Evolutionary conservation across 92 coral and sea anemone genomes (phyloP), one percentile per base, ranked within the genome.

Genomic region (Zoanthus sansibaricus): DNA sequence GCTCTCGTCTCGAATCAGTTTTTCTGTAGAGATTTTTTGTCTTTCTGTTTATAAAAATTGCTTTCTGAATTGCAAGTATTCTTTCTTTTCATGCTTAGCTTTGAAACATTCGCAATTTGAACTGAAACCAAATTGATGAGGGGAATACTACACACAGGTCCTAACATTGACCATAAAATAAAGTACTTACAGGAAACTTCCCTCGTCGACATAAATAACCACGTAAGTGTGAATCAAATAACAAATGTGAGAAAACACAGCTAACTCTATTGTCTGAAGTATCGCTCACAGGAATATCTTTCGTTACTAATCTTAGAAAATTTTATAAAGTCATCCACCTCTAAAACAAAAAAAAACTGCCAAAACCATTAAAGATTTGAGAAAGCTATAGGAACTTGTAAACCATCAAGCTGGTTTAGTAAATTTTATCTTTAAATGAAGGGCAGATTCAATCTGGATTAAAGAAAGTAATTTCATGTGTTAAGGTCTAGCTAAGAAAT

Each of bases 21-120:
- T 46, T 59, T 80, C 47, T 67, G 4, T 45, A 30, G 31, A 18
- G 20, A 20, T 47, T 80, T 64, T 78, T 44, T 6, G 1, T 78
- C 71, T 32, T 18, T 79, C 42, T 37, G 42, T 37, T 37, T 37
- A 47, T 6, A 47, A 21, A 79, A 11, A 59, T 79, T 69, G 47
- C 61, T 79, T 79, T 37, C 56, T 37, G n/a, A 79, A 61, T 79
- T 55, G 68, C 58, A 64, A 79, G 51, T 25, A 61, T 46, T 18
- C 59, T 44, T 42, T 79, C 84, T 66, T 61, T 79, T 78, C 55
- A 62, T 61, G 52, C 10, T 68, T 58, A 11, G 66, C n/a, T 58
- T 18, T 58, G 14, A 21, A 58, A 58, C 1, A 58, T 11, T 58
- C 16, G 16, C 16, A 58, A 58, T 58, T 58, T 58, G 66, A 10